These are phyloP conservation scores for Drosophila chauvacae DNA, from an alignment of 1,140 invertebrate species.

Conservation along the genomic window DNA sequence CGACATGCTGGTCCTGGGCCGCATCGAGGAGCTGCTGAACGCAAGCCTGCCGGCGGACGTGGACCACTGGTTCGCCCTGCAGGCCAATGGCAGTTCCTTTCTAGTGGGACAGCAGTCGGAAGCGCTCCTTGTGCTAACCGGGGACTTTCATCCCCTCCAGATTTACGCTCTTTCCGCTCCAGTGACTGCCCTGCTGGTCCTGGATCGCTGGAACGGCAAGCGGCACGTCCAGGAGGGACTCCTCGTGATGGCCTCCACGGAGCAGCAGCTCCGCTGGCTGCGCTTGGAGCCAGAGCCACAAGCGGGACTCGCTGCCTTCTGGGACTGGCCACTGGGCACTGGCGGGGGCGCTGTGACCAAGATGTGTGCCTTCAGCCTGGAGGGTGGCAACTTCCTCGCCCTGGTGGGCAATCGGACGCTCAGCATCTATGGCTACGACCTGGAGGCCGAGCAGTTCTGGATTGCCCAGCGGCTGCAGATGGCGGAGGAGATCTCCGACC, in stretches of 20 bases:
- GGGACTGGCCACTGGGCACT: slow-evolving; percentile 62
- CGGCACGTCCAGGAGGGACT: slow-evolving; percentile 55
- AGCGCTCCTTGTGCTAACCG: slow-evolving; percentile 45
- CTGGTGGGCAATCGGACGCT: slow-evolving; percentile 48
- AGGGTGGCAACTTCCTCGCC: slow-evolving; percentile 51
- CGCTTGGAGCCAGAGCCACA: slow-evolving; percentile 19
- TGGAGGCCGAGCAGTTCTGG: slow-evolving; percentile 67
- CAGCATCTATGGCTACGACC: slow-evolving; percentile 68
- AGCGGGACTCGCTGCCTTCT: slow-evolving; percentile 21
- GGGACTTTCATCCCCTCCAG: slow-evolving; percentile 29
- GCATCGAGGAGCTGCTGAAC: slow-evolving; percentile 64
- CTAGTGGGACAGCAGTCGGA: slow-evolving; percentile 53
- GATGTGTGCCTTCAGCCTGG: slow-evolving; percentile 54
- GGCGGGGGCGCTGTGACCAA: slow-evolving; percentile 17
- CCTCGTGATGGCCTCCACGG: slow-evolving; percentile 39
- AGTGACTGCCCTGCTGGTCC: slow-evolving; percentile 37
- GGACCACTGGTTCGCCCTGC: slow-evolving; percentile 61
- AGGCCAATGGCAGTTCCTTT: slow-evolving; percentile 55
- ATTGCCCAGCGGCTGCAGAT: slow-evolving; percentile 70
- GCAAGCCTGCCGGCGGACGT: slow-evolving; percentile 57
- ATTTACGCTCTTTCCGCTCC: slow-evolving; percentile 10
- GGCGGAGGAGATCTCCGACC: slow-evolving; percentile 31
- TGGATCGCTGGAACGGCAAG: slow-evolving; percentile 59
- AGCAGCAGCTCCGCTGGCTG: slow-evolving; percentile 62
- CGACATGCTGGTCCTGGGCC: slow-evolving; percentile 67